Evolutionary conservation across 2,113 vertebrate genomes (phyloP).

Genomic region (Lophochroa leadbeateri): DNA sequence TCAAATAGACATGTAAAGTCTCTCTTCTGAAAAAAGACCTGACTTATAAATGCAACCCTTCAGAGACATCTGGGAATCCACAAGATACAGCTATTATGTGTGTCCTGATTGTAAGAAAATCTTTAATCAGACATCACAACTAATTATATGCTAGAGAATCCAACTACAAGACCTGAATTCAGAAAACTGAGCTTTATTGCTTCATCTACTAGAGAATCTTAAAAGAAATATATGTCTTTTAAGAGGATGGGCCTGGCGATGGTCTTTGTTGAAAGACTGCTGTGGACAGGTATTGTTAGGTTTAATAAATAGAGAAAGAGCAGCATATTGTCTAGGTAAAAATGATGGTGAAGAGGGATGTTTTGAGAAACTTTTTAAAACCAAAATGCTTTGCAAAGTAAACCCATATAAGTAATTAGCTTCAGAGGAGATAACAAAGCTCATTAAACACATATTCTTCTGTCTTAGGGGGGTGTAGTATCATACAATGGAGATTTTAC

Average conservation of each 20-base stretch:
- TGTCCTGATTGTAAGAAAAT: slow-evolving; percentile 6
- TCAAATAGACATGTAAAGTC: neutral
- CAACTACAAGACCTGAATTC: slow-evolving; percentile 35
- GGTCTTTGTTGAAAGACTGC: neutral
- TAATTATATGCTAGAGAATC: slow-evolving; percentile 22
- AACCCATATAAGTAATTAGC: slow-evolving; percentile 22
- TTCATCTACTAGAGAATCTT: neutral
- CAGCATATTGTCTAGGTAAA: neutral
- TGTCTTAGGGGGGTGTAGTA: slow-evolving; percentile 2
- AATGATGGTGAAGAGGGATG: neutral
- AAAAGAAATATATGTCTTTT: neutral
- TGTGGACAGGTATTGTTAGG: neutral
- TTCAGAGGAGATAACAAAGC: slow-evolving; percentile 34
- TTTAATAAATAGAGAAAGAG: neutral
- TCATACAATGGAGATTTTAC: neutral
- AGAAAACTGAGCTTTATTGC: neutral
- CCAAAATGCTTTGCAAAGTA: neutral
- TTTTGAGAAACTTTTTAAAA: slow-evolving; percentile 13
- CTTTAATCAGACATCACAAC: slow-evolving; percentile 2
- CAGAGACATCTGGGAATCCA: neutral
- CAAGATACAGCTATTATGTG: neutral
- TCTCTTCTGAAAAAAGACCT: neutral
- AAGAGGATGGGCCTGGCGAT: neutral
- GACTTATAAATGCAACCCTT: neutral
- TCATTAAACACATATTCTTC: slow-evolving; percentile 32